phyloP scores from a whole-genome alignment of 2,888 invertebrate species.

The Augochlorella aurata region DNA sequence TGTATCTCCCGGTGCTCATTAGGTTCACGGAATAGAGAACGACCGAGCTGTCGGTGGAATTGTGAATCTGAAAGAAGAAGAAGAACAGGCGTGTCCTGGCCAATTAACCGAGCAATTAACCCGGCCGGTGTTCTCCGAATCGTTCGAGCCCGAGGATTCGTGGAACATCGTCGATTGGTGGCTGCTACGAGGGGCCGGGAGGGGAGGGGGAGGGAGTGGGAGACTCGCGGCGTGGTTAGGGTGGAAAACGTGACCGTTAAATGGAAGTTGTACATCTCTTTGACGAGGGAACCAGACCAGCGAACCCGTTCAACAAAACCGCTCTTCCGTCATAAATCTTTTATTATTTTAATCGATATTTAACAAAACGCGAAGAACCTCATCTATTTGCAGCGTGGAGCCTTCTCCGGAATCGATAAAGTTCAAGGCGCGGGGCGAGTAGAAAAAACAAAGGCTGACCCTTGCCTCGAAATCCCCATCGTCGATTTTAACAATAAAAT shows the following conservation, averaged over 20 bases:
- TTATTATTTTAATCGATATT: conserved; percentile 7
- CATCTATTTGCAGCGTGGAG: not conserved
- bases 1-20: conserved; percentile 88
- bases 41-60: conserved; percentile 87
- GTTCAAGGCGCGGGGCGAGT: not conserved
- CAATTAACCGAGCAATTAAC: conserved; percentile 33
- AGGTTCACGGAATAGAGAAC: conserved; percentile 87
- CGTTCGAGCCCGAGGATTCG: conserved; percentile 25
- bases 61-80: conserved; percentile 84
- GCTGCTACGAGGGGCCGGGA: not conserved
- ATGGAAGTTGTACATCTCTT: conserved; percentile 8
- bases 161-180: conserved; percentile 5
- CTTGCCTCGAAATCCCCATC: not conserved
- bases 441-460: not conserved
- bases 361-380: conserved; percentile 1
- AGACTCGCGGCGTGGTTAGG: not conserved
- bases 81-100: conserved; percentile 64
- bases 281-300: not conserved
- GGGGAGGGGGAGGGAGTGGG: not conserved
- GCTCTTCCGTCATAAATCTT: not conserved
- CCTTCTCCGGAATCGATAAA: conserved; percentile 4
- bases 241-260: conserved; percentile 13
- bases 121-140: conserved; percentile 26
- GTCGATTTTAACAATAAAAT: not conserved
- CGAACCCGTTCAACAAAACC: not conserved